Conservation (phyloP, 2,113 vertebrate genomes). For the Muscicapa adusta region DNA sequence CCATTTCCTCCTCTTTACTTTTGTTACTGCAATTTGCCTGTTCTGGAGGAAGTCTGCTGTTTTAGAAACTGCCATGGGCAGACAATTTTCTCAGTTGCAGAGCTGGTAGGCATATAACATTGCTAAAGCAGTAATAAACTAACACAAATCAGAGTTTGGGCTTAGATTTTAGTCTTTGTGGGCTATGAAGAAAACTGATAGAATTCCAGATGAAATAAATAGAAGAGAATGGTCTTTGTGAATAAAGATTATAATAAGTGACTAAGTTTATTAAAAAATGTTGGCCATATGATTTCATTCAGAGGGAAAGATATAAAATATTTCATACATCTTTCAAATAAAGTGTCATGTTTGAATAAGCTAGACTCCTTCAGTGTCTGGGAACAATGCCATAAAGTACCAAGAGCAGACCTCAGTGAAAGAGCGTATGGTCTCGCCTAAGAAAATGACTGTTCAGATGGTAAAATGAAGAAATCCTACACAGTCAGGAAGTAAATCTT, state of each 20-base stretch:
- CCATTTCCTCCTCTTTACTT: not conserved
- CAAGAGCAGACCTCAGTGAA: not conserved
- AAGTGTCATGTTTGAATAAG: not conserved
- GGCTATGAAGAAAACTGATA: not conserved
- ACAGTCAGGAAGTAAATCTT: not conserved
- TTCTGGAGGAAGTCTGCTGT: not conserved
- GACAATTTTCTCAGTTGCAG: not conserved
- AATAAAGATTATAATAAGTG: not conserved
- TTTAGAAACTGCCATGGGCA: not conserved
- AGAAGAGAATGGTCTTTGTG: not conserved
- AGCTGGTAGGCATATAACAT: not conserved
- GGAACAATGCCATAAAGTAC: not conserved
- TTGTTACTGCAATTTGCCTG: not conserved
- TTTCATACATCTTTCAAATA: not conserved
- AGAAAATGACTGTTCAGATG: not conserved
- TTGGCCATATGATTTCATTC: not conserved
- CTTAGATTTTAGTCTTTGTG: not conserved
- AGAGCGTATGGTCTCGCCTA: accelerated
- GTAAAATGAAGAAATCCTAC: not conserved
- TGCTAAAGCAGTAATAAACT: not conserved
- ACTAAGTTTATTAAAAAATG: not conserved
- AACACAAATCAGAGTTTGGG: not conserved
- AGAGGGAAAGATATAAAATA: not conserved
- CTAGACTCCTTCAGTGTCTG: not conserved
- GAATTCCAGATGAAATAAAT: not conserved